These are phyloP conservation scores for Bilobella aurantiaca DNA, from an alignment of 1,140 invertebrate genomes.

Conservation along the genomic window DNA sequence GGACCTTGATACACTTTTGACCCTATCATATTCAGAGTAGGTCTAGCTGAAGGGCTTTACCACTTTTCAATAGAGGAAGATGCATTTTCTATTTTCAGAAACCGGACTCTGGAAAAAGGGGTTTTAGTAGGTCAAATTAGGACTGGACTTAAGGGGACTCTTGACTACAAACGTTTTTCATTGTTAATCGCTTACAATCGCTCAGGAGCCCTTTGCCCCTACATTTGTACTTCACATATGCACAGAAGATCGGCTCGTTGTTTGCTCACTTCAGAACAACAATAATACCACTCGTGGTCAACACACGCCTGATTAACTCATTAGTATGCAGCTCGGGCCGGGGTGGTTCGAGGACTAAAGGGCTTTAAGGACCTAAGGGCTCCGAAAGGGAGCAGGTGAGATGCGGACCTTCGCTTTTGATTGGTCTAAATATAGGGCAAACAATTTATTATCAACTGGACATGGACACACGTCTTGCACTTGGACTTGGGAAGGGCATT, in stretches of 20 bases:
- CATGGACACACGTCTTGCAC: neutral
- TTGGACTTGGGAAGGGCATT: no score
- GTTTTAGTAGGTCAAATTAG: neutral
- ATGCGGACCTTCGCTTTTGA: neutral
- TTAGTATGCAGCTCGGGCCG: neutral
- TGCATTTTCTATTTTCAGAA: neutral
- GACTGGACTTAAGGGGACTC: neutral
- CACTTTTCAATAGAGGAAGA: neutral
- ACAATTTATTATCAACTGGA: neutral
- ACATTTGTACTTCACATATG: no score
- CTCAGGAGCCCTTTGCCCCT: no score
- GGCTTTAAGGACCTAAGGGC: no score
- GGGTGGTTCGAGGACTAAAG: neutral
- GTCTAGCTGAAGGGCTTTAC: no score
- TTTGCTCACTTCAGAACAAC: conserved; percentile 2
- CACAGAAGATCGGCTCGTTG: no score
- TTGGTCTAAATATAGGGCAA: neutral
- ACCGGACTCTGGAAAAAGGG: neutral
- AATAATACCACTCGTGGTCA: neutral
- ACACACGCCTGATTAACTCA: conserved; percentile 9
- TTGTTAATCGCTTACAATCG: neutral
- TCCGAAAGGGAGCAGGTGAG: conserved; percentile 3
- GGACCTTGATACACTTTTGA: conserved; percentile 5
- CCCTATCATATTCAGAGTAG: no score
- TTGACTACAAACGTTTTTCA: neutral